Conservation (phyloP, 2,113 vertebrate species). For the Puma concolor region DNA sequence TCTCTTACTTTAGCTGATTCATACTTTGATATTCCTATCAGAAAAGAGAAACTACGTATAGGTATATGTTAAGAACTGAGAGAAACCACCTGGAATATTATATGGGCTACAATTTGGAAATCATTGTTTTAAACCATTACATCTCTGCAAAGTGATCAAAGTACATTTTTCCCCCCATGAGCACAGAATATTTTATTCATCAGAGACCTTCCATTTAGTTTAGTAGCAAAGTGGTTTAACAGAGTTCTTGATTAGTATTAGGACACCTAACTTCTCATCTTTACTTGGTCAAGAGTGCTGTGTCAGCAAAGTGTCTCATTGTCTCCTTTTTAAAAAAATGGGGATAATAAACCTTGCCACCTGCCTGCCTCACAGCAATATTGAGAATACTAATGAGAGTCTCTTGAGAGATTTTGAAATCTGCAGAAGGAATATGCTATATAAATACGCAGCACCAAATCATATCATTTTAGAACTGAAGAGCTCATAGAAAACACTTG, state of each 20-base stretch:
- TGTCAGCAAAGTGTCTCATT: slow-evolving; percentile 79
- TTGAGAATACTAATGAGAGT: slow-evolving; percentile 80
- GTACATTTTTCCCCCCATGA: not conserved
- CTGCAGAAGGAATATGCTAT: slow-evolving; percentile 53
- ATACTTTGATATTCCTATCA: slow-evolving; percentile 38
- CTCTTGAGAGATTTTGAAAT: slow-evolving; percentile 69
- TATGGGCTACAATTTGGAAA: slow-evolving; percentile 40
- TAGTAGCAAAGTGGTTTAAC: slow-evolving; percentile 66
- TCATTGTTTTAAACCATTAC: slow-evolving; percentile 66
- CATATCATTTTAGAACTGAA: slow-evolving; percentile 49
- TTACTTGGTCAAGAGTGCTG: slow-evolving; percentile 77
- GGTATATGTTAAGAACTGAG: slow-evolving; percentile 13
- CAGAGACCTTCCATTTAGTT: slow-evolving; percentile 67
- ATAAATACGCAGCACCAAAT: slow-evolving; percentile 56
- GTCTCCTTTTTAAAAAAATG: slow-evolving; percentile 67
- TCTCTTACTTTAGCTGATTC: not conserved
- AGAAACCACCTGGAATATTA: not conserved
- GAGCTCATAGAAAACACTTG: not conserved
- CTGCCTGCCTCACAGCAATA: slow-evolving; percentile 72
- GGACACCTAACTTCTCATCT: slow-evolving; percentile 67
- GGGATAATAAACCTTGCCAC: slow-evolving; percentile 80
- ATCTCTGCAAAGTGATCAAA: slow-evolving; percentile 70
- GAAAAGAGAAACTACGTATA: slow-evolving; percentile 21
- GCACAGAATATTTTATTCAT: slow-evolving; percentile 79
- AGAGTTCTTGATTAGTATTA: slow-evolving; percentile 74